Evolutionary conservation across 2,797 vertebrate species (phyloP).

Genomic region (Trachops cirrhosus): DNA sequence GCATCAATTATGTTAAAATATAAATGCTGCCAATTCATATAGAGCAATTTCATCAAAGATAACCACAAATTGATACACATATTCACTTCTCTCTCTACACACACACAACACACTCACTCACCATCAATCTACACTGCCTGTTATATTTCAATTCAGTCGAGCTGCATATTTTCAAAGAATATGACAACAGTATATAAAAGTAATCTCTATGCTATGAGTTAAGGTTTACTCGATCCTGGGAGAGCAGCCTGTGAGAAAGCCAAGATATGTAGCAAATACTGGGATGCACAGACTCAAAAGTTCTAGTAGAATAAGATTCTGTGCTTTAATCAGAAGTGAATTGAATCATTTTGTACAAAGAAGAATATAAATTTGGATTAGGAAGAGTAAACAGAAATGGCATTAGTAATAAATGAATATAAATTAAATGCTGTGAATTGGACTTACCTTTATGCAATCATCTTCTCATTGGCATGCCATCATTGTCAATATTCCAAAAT

Average conservation of each 20-base stretch:
- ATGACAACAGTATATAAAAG: neutral
- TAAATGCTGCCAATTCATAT: conserved; percentile 36
- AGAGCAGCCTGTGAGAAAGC: neutral
- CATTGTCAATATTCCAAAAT: neutral
- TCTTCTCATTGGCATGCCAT: neutral
- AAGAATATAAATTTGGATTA: neutral
- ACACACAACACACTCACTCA: neutral
- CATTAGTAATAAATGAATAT: neutral
- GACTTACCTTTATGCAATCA: neutral
- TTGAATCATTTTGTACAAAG: neutral
- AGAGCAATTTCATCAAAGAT: neutral
- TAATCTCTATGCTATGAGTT: neutral
- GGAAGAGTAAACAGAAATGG: neutral
- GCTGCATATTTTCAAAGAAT: neutral
- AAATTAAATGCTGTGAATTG: neutral
- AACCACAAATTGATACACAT: neutral
- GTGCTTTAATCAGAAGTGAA: neutral
- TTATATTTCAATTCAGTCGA: neutral
- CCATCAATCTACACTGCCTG: neutral
- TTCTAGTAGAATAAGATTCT: neutral
- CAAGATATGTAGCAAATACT: neutral
- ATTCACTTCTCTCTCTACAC: neutral
- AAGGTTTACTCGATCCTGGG: neutral
- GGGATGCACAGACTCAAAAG: neutral
- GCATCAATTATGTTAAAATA: conserved; percentile 25